Evolutionary conservation across 2,888 invertebrate species (phyloP).

Genomic region (Siphlonurus alternatus): DNA sequence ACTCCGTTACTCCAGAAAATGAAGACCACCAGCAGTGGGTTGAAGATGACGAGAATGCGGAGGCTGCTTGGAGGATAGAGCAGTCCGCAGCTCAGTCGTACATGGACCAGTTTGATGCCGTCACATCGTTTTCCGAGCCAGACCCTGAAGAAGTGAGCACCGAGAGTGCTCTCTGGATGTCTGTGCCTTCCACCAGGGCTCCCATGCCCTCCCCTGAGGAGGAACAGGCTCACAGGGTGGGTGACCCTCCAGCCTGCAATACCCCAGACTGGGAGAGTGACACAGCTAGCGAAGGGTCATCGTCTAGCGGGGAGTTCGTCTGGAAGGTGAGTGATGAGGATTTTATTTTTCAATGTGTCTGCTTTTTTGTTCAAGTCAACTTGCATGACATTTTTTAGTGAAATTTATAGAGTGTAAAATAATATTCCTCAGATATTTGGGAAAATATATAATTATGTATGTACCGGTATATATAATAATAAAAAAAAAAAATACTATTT

Average conservation of each 20-base stretch:
- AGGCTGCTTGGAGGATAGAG: background rate
- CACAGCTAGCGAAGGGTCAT: slow-evolving; percentile 36
- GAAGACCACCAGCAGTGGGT: background rate
- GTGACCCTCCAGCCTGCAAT: background rate
- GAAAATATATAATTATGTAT: too few relatives aligned
- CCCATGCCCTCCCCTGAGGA: slow-evolving; percentile 29
- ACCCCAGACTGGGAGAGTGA: slow-evolving; percentile 52
- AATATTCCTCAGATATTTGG: background rate
- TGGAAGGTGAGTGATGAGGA: slow-evolving; percentile 52
- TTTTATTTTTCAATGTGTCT: too few relatives aligned
- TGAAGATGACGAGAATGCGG: background rate
- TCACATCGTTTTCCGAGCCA: background rate
- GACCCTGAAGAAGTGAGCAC: background rate
- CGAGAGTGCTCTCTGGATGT: background rate
- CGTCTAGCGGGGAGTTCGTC: slow-evolving; percentile 60
- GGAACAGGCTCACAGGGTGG: slow-evolving; percentile 17
- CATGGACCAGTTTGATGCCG: background rate
- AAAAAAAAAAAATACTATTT: too few relatives aligned
- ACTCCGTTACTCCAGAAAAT: background rate
- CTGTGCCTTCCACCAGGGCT: slow-evolving; percentile 16
- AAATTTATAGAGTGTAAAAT: background rate
- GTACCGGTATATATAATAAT: too few relatives aligned
- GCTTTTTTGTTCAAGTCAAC: slow-evolving; percentile 4
- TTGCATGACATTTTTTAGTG: slow-evolving; percentile 9
- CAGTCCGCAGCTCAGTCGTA: background rate